Evolutionary conservation across 1,140 invertebrate genomes (phyloP).

Genomic region (Bombus picipes): DNA sequence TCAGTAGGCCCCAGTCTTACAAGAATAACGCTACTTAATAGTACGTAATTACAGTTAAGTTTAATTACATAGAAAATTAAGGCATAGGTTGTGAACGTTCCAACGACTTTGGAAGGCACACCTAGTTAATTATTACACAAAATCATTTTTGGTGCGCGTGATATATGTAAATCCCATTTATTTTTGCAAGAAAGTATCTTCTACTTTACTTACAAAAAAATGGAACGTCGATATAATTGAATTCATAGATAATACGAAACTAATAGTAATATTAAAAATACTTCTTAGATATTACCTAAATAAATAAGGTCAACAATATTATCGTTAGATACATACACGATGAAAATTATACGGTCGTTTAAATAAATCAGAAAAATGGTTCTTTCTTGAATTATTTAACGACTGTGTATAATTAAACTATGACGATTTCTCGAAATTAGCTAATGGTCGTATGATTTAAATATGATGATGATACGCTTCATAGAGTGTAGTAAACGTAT

Average conservation of each 20-base stretch:
- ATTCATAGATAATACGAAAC: background rate
- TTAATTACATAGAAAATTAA: conserved; percentile 32
- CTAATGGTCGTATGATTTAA: conserved; percentile 22
- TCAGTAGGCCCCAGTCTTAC: conserved; percentile 71
- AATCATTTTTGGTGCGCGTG: conserved; percentile 22
- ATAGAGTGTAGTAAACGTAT: background rate
- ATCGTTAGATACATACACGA: conserved; percentile 1
- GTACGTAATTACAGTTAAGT: conserved; percentile 38
- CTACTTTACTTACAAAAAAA: background rate
- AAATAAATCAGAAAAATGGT: background rate
- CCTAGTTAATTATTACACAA: conserved; percentile 17
- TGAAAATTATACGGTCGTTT: background rate
- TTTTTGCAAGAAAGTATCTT: background rate
- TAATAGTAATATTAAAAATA: conserved; percentile 5
- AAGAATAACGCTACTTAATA: conserved; percentile 63
- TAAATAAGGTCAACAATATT: conserved; percentile 60
- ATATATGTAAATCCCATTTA: background rate
- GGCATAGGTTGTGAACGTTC: conserved; percentile 29
- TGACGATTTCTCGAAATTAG: background rate
- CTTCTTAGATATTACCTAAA: conserved; percentile 42
- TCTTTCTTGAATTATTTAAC: background rate
- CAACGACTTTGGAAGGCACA: conserved; percentile 22
- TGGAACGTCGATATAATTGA: background rate
- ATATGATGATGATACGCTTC: conserved; percentile 19
- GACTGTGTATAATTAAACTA: conserved; percentile 11